These are phyloP conservation scores for Metacarcinus magister DNA, from an alignment of 2,888 invertebrate genomes.

Conservation along the genomic window DNA sequence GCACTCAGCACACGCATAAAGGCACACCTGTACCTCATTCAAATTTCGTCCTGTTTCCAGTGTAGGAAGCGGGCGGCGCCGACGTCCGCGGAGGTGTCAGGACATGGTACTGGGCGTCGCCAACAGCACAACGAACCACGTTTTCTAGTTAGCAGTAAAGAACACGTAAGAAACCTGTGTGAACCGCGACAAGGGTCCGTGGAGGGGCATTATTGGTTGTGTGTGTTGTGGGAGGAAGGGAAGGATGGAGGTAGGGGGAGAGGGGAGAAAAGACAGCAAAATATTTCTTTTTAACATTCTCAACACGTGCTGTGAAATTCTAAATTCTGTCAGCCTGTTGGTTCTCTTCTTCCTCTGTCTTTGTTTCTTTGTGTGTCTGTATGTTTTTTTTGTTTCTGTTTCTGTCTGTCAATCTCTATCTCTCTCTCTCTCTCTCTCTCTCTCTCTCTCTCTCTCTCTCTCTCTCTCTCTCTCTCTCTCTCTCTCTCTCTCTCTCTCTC, in stretches of 20 bases:
- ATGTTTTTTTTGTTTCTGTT: too few relatives aligned
- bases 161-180: background rate
- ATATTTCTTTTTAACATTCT: too few relatives aligned
- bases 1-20: background rate
- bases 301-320: too few relatives aligned
- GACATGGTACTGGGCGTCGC: background rate
- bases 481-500: constrained; percentile 26
- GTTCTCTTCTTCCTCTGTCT: background rate
- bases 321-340: background rate
- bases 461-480: constrained; percentile 2
- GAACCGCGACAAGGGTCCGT: background rate
- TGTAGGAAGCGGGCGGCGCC: background rate
- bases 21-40: background rate
- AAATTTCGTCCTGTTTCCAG: background rate
- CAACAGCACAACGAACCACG: background rate
- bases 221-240: background rate
- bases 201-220: constrained; percentile 26
- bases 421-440: background rate
- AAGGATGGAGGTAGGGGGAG: background rate
- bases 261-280: too few relatives aligned
- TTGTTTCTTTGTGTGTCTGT: too few relatives aligned
- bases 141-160: constrained; percentile 64
- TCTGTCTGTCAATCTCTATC: background rate
- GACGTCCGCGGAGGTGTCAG: background rate
- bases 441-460: background rate